A percentile compares a stretch with the other conserved stretches of the same genome.
These are phyloP conservation scores for Marisa cornuarietis DNA, from an alignment of 1,140 invertebrate genomes.

Conservation along the genomic window DNA sequence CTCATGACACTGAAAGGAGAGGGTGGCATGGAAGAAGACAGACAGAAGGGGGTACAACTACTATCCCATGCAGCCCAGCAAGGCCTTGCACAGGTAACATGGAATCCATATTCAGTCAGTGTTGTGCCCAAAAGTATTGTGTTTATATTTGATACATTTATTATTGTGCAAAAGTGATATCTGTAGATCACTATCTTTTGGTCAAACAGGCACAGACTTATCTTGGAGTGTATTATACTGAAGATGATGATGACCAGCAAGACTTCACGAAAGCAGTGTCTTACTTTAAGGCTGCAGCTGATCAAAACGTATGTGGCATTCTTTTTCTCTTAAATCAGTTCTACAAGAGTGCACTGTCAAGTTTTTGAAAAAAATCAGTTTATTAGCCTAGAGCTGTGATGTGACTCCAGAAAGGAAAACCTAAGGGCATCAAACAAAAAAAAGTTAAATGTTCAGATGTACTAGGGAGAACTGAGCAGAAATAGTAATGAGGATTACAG, in stretches of 20 bases:
- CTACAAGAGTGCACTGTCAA: background rate
- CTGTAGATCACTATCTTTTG: too few species aligned
- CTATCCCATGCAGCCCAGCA: constrained; percentile 51
- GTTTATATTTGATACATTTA: too few species aligned
- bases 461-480: too few species aligned
- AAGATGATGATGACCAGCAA: constrained; percentile 34
- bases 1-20: constrained; percentile 53
- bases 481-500: too few species aligned
- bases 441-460: too few species aligned
- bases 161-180: too few species aligned
- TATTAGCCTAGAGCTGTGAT: too few species aligned
- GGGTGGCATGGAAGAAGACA: constrained; percentile 39
- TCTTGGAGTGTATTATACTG: constrained; percentile 55
- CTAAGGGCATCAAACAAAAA: too few species aligned
- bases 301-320: constrained; percentile 46
- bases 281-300: constrained; percentile 50
- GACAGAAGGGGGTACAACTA: constrained; percentile 39
- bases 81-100: constrained; percentile 52
- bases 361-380: too few species aligned
- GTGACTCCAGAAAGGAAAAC: too few species aligned
- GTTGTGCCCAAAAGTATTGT: too few species aligned
- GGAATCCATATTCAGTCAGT: too few species aligned
- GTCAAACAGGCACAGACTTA: constrained; percentile 54
- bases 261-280: constrained; percentile 43
- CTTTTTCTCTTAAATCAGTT: background rate